Percentiles rank a stretch among this genome's conserved stretches.
Conservation (phyloP, 2,888 invertebrate genomes). For the Deilephila elpenor region DNA sequence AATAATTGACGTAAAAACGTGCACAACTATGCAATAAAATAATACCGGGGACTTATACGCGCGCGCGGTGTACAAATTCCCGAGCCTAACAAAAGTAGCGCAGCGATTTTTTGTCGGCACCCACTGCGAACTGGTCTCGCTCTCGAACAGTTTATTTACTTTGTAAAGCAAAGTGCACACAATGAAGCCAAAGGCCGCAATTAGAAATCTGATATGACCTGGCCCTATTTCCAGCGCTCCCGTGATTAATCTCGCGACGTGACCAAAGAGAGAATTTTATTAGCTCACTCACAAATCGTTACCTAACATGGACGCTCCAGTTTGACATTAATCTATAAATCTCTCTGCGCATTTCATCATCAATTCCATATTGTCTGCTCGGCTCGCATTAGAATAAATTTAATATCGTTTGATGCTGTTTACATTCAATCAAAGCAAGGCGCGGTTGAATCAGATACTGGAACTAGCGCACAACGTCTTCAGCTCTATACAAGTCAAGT, state of each 20-base stretch:
- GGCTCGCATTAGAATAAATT: constrained; percentile 32
- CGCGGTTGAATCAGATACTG: constrained; percentile 16
- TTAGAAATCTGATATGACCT: constrained; percentile 59
- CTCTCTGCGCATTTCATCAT: constrained; percentile 56
- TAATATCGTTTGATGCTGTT: constrained; percentile 25
- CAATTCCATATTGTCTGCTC: constrained; percentile 37
- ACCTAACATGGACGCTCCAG: constrained; percentile 65
- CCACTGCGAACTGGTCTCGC: constrained; percentile 45
- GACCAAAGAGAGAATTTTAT: constrained; percentile 67
- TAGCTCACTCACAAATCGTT: constrained; percentile 58
- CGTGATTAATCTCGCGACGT: constrained; percentile 64
- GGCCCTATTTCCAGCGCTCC: constrained; percentile 63
- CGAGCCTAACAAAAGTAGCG: constrained; percentile 57
- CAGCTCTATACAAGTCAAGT: constrained; percentile 7
- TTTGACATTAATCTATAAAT: constrained; percentile 56
- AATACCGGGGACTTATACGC: constrained; percentile 66
- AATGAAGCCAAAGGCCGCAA: constrained; percentile 53
- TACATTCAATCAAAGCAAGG: constrained; percentile 25
- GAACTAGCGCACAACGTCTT: constrained; percentile 16
- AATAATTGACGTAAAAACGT: constrained; percentile 78
- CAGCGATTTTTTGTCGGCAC: constrained; percentile 52
- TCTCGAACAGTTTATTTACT: constrained; percentile 53
- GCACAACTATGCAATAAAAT: constrained; percentile 71
- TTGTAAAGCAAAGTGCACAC: constrained; percentile 48
- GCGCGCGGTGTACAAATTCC: constrained; percentile 49